Evolutionary conservation across 2,888 invertebrate species (phyloP).

Genomic region (Zootermopsis nevadensis): DNA sequence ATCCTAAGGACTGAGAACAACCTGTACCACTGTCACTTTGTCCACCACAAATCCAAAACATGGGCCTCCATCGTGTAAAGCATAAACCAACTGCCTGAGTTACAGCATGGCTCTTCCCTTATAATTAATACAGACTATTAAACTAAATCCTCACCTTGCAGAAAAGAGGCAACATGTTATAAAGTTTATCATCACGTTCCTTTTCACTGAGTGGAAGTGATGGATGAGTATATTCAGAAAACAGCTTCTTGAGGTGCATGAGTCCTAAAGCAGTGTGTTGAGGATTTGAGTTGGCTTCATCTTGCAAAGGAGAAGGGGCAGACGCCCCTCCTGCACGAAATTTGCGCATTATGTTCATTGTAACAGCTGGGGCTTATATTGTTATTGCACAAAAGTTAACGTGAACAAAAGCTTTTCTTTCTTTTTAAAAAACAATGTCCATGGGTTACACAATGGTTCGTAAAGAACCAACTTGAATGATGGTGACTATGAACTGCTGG

Average conservation of each 20-base stretch:
- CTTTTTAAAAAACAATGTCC: not conserved
- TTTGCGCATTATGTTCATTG: constrained; percentile 94
- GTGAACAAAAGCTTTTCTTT: not conserved
- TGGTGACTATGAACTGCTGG: no score
- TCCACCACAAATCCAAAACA: no score
- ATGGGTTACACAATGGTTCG: not conserved
- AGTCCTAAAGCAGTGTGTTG: constrained; percentile 90
- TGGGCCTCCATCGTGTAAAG: no score
- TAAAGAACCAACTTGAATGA: no score
- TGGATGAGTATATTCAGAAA: constrained; percentile 93
- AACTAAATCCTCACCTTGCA: constrained; percentile 80
- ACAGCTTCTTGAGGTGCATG: constrained; percentile 96
- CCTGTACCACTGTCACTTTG: no score
- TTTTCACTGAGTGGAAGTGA: constrained; percentile 81
- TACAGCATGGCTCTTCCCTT: no score
- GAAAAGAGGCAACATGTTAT: constrained; percentile 97
- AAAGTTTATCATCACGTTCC: constrained; percentile 92
- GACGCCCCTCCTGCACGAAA: constrained; percentile 73
- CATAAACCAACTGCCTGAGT: no score
- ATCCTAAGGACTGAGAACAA: no score
- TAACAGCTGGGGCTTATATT: not conserved
- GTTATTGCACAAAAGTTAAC: not conserved
- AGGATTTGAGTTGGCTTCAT: constrained; percentile 72
- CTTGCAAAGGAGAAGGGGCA: constrained; percentile 68
- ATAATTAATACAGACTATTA: no score